These are phyloP conservation scores for Eristalis pertinax DNA, from an alignment of 2,888 invertebrate species.

Conservation along the genomic window DNA sequence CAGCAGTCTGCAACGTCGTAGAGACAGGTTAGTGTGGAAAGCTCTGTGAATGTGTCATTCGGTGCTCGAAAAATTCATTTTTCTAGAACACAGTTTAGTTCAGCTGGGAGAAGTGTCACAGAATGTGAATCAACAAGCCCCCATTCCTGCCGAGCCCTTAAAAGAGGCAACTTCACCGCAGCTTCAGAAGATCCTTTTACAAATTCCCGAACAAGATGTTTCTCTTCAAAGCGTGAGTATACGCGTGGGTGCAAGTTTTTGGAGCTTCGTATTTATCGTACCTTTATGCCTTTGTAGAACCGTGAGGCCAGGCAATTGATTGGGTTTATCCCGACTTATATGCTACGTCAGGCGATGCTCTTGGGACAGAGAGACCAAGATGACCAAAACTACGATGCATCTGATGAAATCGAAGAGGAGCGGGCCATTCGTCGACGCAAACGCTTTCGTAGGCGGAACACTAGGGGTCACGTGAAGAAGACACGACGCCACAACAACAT, in stretches of 20 bases:
- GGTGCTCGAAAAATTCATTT: not conserved
- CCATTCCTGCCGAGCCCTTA: not conserved
- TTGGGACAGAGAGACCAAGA: slow-evolving; percentile 13
- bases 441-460: slow-evolving; percentile 71
- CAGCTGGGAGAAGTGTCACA: not conserved
- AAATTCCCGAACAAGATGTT: not conserved
- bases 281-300: not conserved
- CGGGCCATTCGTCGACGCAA: slow-evolving; percentile 73
- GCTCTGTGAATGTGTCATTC: not conserved
- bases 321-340: slow-evolving; percentile 46
- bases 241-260: not conserved
- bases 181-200: not conserved
- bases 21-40: slow-evolving; percentile 23
- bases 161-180: not conserved
- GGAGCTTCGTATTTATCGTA: too few relatives aligned
- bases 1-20: not conserved
- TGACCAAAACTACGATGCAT: slow-evolving; percentile 24
- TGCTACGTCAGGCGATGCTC: slow-evolving; percentile 18
- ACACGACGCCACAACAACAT: slow-evolving; percentile 52
- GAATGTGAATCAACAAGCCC: not conserved
- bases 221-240: not conserved
- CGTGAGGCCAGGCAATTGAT: slow-evolving; percentile 65
- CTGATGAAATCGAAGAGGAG: slow-evolving; percentile 65
- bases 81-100: slow-evolving; percentile 18
- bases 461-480: slow-evolving; percentile 58